phyloP scores from a whole-genome alignment of 2,888 invertebrate genomes.

The Sminthurinus aureus region DNA sequence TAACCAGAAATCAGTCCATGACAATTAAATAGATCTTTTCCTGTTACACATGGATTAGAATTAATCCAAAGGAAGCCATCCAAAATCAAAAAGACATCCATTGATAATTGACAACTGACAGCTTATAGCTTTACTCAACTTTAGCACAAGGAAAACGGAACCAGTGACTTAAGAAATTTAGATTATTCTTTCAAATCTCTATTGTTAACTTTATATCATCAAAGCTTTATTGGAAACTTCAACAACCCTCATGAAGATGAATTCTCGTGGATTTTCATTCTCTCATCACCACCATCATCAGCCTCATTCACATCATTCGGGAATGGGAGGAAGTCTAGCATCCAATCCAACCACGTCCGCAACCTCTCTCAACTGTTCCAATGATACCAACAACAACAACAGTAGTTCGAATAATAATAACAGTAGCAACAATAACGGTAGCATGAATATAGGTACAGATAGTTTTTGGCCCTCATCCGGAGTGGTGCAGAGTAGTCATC shows the following conservation, averaged over 20 bases:
- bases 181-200: not conserved
- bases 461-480: constrained; percentile 42
- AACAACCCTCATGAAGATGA: constrained; percentile 44
- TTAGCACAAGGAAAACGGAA: not conserved
- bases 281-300: constrained; percentile 50
- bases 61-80: not conserved
- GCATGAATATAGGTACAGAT: constrained; percentile 36
- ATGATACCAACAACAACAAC: not conserved
- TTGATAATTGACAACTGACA: not conserved
- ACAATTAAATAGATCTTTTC: not conserved
- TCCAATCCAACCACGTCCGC: constrained; percentile 40
- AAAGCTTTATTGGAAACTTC: not conserved
- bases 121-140: too few relatives aligned
- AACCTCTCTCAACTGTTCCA: constrained; percentile 38
- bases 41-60: not conserved
- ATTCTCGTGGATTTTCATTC: constrained; percentile 58
- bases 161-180: too few relatives aligned
- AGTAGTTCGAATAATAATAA: too few relatives aligned
- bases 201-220: not conserved
- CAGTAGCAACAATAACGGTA: not conserved
- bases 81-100: not conserved
- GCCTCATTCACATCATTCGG: constrained; percentile 7
- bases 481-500: constrained; percentile 46
- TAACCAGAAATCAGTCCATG: not conserved
- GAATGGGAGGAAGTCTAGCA: constrained; percentile 48